A percentile compares a stretch with the other conserved stretches of the same genome.
Conservation (phyloP, 2,797 vertebrate species). For the Tragopan temminckii region DNA sequence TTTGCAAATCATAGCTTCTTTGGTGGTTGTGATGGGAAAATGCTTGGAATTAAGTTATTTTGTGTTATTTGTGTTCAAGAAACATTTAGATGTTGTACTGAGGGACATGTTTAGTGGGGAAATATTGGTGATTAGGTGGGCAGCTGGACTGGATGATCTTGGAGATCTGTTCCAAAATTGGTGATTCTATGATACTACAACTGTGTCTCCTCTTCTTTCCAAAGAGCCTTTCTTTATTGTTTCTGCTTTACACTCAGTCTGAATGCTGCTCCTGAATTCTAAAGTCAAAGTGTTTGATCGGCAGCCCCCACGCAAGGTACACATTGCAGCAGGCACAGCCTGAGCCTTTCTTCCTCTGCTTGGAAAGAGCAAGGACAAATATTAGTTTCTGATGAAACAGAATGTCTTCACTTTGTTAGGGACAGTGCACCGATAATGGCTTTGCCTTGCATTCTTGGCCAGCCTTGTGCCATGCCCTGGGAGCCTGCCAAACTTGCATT, state of each 20-base stretch:
- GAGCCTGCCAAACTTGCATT: conserved; percentile 46
- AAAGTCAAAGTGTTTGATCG: not conserved
- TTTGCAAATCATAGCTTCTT: not conserved
- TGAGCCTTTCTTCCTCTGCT: not conserved
- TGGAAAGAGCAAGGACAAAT: conserved; percentile 58
- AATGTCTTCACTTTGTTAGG: conserved; percentile 54
- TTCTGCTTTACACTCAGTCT: not conserved
- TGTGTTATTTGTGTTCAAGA: no score
- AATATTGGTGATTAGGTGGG: no score
- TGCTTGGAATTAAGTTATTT: not conserved
- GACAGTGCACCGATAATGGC: conserved; percentile 27
- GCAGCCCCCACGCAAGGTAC: not conserved
- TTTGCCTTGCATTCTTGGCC: conserved; percentile 50
- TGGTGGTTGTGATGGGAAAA: not conserved
- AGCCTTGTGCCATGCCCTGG: conserved; percentile 61
- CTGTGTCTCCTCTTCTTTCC: not conserved
- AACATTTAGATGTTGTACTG: no score
- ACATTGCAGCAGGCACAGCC: not conserved
- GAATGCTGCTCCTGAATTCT: not conserved
- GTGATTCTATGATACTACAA: no score
- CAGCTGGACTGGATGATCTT: no score
- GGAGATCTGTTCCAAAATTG: no score
- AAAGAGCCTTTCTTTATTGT: not conserved
- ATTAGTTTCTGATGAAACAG: conserved; percentile 54
- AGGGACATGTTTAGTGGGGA: no score